Percentiles rank a stretch among this genome's conserved stretches.
Evolutionary conservation across 2,888 invertebrate species (phyloP).

Genomic region (Callyntrura sp.): DNA sequence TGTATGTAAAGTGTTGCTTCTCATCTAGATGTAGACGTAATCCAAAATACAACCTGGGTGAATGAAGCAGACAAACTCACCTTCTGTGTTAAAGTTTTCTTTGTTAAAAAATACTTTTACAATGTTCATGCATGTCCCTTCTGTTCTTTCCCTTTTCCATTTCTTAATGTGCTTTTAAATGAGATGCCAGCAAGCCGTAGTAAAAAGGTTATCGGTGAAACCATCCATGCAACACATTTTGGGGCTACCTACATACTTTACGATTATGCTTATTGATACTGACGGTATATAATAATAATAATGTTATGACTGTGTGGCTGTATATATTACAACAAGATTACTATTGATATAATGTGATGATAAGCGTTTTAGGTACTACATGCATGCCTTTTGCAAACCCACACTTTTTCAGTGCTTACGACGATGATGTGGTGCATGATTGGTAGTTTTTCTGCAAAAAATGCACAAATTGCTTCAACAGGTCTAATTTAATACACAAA

Average conservation of each 20-base stretch:
- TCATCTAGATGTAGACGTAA: not conserved
- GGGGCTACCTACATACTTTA: slow-evolving; percentile 32
- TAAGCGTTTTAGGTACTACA: slow-evolving; percentile 4
- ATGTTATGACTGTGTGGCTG: not conserved
- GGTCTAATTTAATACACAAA: slow-evolving; percentile 32
- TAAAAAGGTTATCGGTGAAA: slow-evolving; percentile 42
- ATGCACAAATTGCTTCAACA: slow-evolving; percentile 47
- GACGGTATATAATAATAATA: not conserved
- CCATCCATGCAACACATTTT: slow-evolving; percentile 32
- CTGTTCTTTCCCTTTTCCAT: slow-evolving; percentile 5
- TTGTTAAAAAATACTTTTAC: slow-evolving; percentile 27
- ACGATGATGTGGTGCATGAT: slow-evolving; percentile 36
- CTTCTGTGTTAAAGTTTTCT: slow-evolving; percentile 14
- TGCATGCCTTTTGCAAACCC: not conserved
- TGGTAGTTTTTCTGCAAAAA: slow-evolving; percentile 40
- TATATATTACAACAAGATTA: slow-evolving; percentile 35
- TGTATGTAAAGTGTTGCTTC: not conserved
- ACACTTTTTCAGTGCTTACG: not conserved
- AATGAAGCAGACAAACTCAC: slow-evolving; percentile 31
- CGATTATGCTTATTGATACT: slow-evolving; percentile 54
- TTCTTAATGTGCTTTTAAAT: not conserved
- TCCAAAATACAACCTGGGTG: not conserved
- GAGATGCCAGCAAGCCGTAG: not conserved
- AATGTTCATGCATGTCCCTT: not conserved
- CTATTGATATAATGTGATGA: slow-evolving; percentile 57